Evolutionary conservation across 2,113 vertebrate genomes (phyloP).

Genomic region (Tragulus kanchil): DNA sequence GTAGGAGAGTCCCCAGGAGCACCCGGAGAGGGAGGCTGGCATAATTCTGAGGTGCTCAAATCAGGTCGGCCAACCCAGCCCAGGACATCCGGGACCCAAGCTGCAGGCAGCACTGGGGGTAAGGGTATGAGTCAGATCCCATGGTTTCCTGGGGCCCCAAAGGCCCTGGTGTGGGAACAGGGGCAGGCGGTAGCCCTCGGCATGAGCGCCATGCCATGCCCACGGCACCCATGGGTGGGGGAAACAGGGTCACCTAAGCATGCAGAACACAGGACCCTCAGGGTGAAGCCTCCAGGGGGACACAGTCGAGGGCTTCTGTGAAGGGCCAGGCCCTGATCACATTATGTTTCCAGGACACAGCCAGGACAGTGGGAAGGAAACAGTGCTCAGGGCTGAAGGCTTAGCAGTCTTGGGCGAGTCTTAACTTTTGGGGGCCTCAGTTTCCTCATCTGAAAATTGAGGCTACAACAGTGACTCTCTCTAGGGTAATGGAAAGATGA

Average conservation of each 20-base stretch:
- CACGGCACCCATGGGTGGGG: background rate
- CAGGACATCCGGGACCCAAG: constrained; percentile 56
- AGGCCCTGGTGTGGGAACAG: constrained; percentile 35
- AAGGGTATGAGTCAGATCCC: constrained; percentile 72
- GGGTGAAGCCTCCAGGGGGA: background rate
- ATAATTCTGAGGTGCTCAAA: background rate
- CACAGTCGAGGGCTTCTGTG: background rate
- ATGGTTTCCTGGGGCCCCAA: constrained; percentile 60
- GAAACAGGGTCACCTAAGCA: background rate
- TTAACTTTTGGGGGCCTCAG: background rate
- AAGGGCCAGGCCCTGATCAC: background rate
- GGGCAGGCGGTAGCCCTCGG: background rate
- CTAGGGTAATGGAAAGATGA: background rate
- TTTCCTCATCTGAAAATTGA: constrained; percentile 34
- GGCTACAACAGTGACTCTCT: background rate
- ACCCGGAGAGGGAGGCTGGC: background rate
- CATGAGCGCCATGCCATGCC: background rate
- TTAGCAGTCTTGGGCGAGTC: background rate
- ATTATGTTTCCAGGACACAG: constrained; percentile 13
- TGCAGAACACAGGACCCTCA: background rate
- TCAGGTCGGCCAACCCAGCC: constrained; percentile 41
- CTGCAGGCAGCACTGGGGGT: constrained; percentile 31
- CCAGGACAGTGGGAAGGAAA: background rate
- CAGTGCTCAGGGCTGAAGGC: background rate
- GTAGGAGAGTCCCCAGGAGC: background rate